Conservation (phyloP, 2,113 vertebrate genomes). For the Chaetodon trifascialis region DNA sequence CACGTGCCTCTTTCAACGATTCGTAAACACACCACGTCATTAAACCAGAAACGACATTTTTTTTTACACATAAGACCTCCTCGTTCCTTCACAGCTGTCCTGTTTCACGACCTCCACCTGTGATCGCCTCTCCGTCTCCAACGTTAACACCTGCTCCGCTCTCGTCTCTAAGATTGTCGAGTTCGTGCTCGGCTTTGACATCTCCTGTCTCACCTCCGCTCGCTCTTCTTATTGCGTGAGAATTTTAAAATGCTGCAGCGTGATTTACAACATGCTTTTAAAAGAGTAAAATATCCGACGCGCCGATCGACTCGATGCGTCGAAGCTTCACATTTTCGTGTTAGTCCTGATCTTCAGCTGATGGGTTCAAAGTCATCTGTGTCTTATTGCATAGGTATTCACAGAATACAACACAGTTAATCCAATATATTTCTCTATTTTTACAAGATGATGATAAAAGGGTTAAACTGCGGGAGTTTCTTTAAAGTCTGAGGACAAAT, state of each 20-base stretch:
- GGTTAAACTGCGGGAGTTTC: background rate
- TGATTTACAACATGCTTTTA: conserved; percentile 42
- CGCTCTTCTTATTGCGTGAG: conserved; percentile 46
- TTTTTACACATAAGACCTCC: conserved; percentile 48
- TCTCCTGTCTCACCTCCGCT: conserved; percentile 26
- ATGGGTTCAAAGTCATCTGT: conserved; percentile 12
- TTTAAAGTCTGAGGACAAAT: background rate
- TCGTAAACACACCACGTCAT: conserved; percentile 66
- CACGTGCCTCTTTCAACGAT: conserved; percentile 67
- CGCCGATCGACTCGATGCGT: conserved; percentile 25
- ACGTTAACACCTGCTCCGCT: conserved; percentile 47
- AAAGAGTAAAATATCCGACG: conserved; percentile 46
- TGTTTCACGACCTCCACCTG: conserved; percentile 42
- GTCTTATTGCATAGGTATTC: conserved; percentile 75
- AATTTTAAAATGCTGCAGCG: conserved; percentile 30
- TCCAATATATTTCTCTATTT: conserved; percentile 23
- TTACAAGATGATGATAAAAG: conserved; percentile 17
- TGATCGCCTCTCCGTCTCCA: conserved; percentile 46
- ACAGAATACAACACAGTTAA: conserved; percentile 77
- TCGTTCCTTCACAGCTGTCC: conserved; percentile 31
- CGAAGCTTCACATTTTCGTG: conserved; percentile 73
- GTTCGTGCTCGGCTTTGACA: conserved; percentile 61
- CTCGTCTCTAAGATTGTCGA: conserved; percentile 63
- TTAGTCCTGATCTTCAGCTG: conserved; percentile 83
- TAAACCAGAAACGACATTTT: conserved; percentile 67